Conservation (phyloP, 2,888 invertebrate genomes). For the Drosophila tripunctata region DNA sequence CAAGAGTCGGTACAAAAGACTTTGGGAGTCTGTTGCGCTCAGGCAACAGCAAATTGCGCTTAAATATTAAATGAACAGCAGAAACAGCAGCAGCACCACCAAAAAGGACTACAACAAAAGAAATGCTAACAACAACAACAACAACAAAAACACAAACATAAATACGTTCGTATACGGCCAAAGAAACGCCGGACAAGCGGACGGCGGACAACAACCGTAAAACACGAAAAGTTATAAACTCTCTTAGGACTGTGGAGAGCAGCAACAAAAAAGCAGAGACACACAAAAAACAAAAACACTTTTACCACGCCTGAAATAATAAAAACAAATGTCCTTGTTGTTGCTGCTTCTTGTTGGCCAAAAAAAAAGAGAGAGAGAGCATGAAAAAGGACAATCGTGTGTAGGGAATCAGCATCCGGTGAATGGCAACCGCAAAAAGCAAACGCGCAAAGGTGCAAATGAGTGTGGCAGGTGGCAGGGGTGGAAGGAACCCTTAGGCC, state of each 20-base stretch:
- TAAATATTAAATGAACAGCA: constrained; percentile 81
- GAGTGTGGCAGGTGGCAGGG: too few relatives aligned
- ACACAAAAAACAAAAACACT: constrained; percentile 70
- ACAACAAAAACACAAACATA: constrained; percentile 18
- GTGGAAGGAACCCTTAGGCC: constrained; percentile 14
- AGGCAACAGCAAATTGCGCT: constrained; percentile 74
- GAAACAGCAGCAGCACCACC: too few relatives aligned
- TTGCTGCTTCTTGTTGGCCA: background rate
- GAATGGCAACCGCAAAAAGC: constrained; percentile 66
- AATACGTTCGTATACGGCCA: constrained; percentile 23
- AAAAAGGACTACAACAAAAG: constrained; percentile 28
- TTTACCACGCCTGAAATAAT: constrained; percentile 77
- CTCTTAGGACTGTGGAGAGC: constrained; percentile 54
- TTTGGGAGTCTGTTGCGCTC: constrained; percentile 39
- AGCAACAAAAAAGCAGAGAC: constrained; percentile 31
- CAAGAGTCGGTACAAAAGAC: constrained; percentile 5
- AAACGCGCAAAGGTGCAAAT: constrained; percentile 79
- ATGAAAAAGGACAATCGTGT: constrained; percentile 60
- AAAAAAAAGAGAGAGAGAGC: background rate
- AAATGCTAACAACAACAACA: constrained; percentile 8
- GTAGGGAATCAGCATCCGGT: constrained; percentile 48
- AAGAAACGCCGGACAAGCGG: constrained; percentile 55
- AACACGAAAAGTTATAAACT: constrained; percentile 79
- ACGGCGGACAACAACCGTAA: constrained; percentile 67
- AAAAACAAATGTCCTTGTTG: constrained; percentile 65